phyloP scores from a whole-genome alignment of 2,113 vertebrate genomes.

The Meleagris gallopavo region DNA sequence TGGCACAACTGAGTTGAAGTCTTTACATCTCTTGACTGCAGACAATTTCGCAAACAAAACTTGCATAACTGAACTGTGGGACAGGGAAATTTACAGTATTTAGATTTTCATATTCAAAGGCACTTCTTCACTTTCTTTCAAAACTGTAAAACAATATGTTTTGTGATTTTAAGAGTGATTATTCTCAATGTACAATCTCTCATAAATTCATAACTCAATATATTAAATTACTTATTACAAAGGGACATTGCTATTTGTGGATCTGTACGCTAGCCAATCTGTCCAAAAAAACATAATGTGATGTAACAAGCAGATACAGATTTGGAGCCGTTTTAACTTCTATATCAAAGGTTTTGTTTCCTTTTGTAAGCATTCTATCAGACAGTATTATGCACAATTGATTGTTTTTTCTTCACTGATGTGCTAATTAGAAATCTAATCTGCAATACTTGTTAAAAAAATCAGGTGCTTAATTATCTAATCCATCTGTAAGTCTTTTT shows the following conservation, averaged over 20 bases:
- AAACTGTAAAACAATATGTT: background rate
- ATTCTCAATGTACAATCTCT: background rate
- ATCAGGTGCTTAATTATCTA: conserved; percentile 45
- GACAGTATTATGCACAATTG: background rate
- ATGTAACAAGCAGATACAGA: background rate
- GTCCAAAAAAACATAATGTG: background rate
- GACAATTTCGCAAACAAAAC: background rate
- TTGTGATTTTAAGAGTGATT: background rate
- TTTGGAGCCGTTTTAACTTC: conserved; percentile 15
- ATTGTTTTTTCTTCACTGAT: conserved; percentile 20
- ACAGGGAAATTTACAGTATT: background rate
- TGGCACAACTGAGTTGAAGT: background rate
- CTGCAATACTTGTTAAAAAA: conserved; percentile 17
- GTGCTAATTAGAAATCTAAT: conserved; percentile 60
- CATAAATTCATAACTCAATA: background rate
- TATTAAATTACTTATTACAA: background rate
- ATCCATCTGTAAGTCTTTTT: background rate
- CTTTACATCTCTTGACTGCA: background rate
- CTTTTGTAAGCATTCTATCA: conserved; percentile 19
- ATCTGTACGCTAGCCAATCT: background rate
- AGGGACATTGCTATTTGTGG: background rate
- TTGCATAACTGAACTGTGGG: rapidly evolving
- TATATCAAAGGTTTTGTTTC: background rate
- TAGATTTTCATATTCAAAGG: background rate
- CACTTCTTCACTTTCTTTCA: background rate